Percentiles rank a stretch among this genome's conserved stretches.
Evolutionary conservation across 2,113 vertebrate genomes (phyloP).

Genomic region (Caretta caretta): DNA sequence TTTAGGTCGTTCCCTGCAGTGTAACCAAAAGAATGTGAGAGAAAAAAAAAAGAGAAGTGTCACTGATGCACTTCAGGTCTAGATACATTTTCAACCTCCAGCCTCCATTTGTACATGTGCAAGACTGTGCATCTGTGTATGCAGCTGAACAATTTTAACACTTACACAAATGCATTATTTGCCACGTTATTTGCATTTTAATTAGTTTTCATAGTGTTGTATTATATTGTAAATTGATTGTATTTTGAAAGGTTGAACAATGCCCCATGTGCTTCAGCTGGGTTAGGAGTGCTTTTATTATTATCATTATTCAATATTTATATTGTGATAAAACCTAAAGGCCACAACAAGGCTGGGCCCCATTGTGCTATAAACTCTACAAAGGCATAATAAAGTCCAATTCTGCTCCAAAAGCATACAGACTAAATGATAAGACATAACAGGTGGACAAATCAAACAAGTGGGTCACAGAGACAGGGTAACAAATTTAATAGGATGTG

Average conservation of each 20-base stretch:
- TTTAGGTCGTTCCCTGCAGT: neutral
- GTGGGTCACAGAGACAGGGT: neutral
- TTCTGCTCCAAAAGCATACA: neutral
- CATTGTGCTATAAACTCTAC: neutral
- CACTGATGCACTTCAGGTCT: neutral
- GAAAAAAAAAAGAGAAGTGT: neutral
- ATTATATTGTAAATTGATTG: neutral
- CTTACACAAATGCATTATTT: neutral
- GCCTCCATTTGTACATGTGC: neutral
- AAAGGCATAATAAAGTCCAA: neutral
- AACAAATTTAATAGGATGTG: neutral
- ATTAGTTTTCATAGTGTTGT: neutral
- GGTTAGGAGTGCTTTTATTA: neutral
- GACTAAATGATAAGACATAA: neutral
- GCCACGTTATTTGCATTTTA: neutral
- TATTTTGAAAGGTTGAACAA: constrained; percentile 1
- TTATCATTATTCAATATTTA: neutral
- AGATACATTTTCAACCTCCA: neutral
- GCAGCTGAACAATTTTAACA: neutral
- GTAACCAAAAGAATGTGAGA: neutral
- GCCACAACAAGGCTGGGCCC: neutral
- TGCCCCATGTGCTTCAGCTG: neutral
- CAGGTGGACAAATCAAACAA: neutral
- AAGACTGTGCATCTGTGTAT: neutral
- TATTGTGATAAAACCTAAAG: neutral